These are phyloP conservation scores for Hucho hucho DNA, from an alignment of 2,113 vertebrate species.

Conservation along the genomic window DNA sequence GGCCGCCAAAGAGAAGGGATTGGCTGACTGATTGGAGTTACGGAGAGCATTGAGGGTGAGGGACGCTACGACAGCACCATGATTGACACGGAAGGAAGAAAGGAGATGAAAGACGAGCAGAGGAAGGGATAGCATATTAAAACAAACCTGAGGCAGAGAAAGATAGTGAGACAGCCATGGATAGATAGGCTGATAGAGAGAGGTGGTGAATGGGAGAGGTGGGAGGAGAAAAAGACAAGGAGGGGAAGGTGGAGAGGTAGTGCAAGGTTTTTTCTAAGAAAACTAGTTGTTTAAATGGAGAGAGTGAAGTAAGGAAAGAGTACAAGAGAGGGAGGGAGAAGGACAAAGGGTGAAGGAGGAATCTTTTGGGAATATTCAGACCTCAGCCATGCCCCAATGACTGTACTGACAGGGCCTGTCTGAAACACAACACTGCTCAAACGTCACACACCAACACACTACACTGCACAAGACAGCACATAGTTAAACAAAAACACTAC, in stretches of 20 bases:
- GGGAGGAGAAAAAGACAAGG: slow-evolving; percentile 33
- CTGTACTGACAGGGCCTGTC: slow-evolving; percentile 66
- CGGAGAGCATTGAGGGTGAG: slow-evolving; percentile 60
- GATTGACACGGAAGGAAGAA: slow-evolving; percentile 69
- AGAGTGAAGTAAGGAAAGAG: background rate
- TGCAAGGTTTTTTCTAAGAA: slow-evolving; percentile 14
- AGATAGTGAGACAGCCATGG: slow-evolving; percentile 48
- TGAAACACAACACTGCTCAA: slow-evolving; percentile 38
- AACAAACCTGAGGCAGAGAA: slow-evolving; percentile 62
- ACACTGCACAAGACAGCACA: slow-evolving; percentile 26
- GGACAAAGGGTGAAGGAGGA: slow-evolving; percentile 27
- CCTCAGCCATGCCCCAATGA: slow-evolving; percentile 65
- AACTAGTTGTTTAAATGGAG: slow-evolving; percentile 31
- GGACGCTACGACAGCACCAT: slow-evolving; percentile 58
- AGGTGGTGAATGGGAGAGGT: slow-evolving; percentile 76
- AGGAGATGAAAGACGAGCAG: slow-evolving; percentile 35
- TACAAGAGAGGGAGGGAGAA: slow-evolving; percentile 20
- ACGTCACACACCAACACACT: slow-evolving; percentile 48
- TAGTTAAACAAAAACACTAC: background rate
- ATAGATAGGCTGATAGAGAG: slow-evolving; percentile 45
- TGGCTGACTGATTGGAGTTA: slow-evolving; percentile 72
- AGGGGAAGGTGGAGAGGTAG: slow-evolving; percentile 7
- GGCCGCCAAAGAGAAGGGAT: slow-evolving; percentile 39
- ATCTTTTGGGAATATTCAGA: slow-evolving; percentile 37
- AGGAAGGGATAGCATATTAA: slow-evolving; percentile 46